phyloP scores from a whole-genome alignment of 2,797 vertebrate species.

The Amblyraja radiata region DNA sequence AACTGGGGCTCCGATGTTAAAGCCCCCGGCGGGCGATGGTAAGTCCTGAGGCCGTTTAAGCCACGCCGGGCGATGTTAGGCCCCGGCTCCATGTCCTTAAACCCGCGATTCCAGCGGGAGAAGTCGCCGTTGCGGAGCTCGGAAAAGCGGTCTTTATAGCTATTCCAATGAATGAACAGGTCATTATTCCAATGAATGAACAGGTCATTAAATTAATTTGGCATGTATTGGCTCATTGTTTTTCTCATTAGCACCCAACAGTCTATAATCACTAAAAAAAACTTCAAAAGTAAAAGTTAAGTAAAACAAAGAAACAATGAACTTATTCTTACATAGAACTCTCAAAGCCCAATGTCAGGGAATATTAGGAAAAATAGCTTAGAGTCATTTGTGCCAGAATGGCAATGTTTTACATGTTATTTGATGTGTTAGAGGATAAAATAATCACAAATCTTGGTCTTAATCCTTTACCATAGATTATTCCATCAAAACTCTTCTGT shows the following conservation, averaged over 20 bases:
- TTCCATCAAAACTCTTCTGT: not conserved
- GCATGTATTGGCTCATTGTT: no score
- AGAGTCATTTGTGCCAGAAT: not conserved
- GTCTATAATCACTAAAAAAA: not conserved
- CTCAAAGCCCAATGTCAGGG: not conserved
- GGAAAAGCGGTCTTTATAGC: no score
- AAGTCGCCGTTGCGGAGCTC: no score
- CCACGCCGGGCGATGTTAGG: no score
- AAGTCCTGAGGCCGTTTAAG: no score
- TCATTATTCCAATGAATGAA: no score
- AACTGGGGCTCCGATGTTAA: no score
- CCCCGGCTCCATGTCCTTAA: no score
- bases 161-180: no score
- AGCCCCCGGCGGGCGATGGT: no score
- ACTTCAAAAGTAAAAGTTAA: not conserved
- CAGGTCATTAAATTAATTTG: no score
- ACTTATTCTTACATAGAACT: not conserved
- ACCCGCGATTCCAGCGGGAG: no score
- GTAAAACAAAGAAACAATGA: not conserved
- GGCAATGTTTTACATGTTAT: not conserved
- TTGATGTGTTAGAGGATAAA: not conserved
- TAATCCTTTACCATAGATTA: not conserved
- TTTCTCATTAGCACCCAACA: not conserved
- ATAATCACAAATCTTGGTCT: not conserved
- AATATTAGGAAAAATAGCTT: not conserved